These are phyloP conservation scores for Rhineura floridana DNA, from an alignment of 2,113 vertebrate genomes.

Conservation along the genomic window DNA sequence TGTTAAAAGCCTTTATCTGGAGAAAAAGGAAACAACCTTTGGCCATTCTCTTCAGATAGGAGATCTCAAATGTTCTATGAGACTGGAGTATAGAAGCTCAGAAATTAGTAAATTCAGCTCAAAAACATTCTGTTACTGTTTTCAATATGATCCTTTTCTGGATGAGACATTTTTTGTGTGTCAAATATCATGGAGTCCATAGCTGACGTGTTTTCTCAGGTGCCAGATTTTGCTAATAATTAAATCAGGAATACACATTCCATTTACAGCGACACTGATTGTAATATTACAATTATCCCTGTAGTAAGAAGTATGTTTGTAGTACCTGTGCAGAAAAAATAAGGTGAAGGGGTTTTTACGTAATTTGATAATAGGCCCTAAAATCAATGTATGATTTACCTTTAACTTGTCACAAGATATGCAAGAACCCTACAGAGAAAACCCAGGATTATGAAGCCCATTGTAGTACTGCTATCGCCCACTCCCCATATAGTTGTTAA, in stretches of 20 bases:
- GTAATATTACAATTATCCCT: neutral
- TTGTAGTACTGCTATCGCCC: neutral
- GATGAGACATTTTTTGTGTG: neutral
- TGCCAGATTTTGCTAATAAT: neutral
- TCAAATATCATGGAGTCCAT: neutral
- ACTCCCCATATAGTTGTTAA: neutral
- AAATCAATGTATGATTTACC: conserved; percentile 6
- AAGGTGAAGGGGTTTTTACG: neutral
- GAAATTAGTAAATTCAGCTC: neutral
- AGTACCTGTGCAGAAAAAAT: neutral
- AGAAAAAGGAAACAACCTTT: too few species aligned
- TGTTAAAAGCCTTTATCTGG: neutral
- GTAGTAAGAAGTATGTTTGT: neutral
- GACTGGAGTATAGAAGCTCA: neutral
- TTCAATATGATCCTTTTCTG: too few species aligned
- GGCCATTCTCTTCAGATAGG: neutral
- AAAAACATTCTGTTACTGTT: too few species aligned
- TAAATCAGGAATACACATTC: neutral
- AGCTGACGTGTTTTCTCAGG: too few species aligned
- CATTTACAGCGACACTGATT: neutral
- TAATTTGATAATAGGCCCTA: neutral
- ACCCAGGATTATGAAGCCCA: neutral
- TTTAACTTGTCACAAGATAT: neutral
- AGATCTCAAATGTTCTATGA: neutral
- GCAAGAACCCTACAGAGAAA: conserved; percentile 14